Conservation (phyloP, 1,140 invertebrate genomes). For the Camponotus floridanus region DNA sequence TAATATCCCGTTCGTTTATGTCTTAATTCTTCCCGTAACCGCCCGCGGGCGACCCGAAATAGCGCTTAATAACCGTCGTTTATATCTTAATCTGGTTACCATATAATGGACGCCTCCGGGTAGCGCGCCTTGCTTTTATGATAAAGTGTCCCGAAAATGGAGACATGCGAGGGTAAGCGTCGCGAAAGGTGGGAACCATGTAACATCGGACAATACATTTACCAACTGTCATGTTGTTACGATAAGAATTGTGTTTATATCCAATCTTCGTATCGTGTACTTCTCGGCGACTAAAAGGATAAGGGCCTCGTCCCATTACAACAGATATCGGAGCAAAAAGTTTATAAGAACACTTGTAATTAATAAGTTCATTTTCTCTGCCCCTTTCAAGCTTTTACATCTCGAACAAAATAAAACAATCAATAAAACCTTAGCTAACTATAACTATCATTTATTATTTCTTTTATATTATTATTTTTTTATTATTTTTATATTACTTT, state of each 20-base stretch:
- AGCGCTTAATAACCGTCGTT: constrained; percentile 54
- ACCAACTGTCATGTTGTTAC: constrained; percentile 35
- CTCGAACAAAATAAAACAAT: not conserved
- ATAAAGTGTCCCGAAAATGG: constrained; percentile 54
- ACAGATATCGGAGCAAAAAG: not conserved
- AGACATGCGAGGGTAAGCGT: constrained; percentile 32
- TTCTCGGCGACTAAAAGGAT: constrained; percentile 3
- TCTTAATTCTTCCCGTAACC: constrained; percentile 43
- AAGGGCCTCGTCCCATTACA: not conserved
- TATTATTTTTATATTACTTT: too few species aligned
- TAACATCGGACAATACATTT: constrained; percentile 27
- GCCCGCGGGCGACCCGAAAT: constrained; percentile 1
- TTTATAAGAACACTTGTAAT: not conserved
- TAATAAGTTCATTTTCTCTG: not conserved
- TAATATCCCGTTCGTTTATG: constrained; percentile 32
- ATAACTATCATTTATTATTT: too few species aligned
- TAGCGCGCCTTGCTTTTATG: constrained; percentile 27
- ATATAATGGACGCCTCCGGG: constrained; percentile 43
- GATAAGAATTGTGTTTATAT: constrained; percentile 20
- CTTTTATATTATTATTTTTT: too few species aligned
- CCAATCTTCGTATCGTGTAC: not conserved
- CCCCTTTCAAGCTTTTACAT: too few species aligned
- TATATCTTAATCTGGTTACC: constrained; percentile 54
- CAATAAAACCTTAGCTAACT: not conserved
- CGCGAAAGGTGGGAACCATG: not conserved